Conservation (phyloP, 2,888 invertebrate genomes). For the Steinernema carpocapsae region DNA sequence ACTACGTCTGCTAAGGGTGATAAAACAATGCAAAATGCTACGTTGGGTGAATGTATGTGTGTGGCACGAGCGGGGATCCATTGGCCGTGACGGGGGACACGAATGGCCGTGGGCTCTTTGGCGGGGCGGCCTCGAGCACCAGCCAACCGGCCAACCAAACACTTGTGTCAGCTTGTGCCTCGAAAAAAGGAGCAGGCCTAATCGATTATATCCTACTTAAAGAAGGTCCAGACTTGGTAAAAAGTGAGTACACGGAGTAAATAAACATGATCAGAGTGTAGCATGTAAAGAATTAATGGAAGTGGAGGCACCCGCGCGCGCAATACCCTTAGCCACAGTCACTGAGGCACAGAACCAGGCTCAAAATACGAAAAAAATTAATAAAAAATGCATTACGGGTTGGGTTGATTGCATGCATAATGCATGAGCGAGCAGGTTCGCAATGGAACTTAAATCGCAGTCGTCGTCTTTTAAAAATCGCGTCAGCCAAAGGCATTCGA, state of each 20-base stretch:
- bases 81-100: constrained; percentile 33
- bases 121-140: constrained; percentile 27
- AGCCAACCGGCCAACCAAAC: constrained; percentile 28
- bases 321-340: too few relatives aligned
- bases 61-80: constrained; percentile 31
- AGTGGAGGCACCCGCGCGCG: too few relatives aligned
- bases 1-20: constrained; percentile 3
- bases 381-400: constrained; percentile 30
- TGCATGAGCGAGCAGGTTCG: background rate
- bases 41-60: constrained; percentile 28
- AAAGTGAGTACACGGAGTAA: background rate
- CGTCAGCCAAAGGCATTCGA: too few relatives aligned
- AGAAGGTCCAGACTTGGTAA: background rate
- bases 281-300: background rate
- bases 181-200: constrained; percentile 35
- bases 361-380: background rate
- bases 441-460: too few relatives aligned
- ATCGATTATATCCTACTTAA: constrained; percentile 35
- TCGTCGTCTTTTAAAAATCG: too few relatives aligned
- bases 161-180: constrained; percentile 34
- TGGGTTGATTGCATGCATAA: constrained; percentile 30
- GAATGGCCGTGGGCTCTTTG: constrained; percentile 35
- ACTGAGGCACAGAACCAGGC: background rate
- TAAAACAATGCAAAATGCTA: constrained; percentile 31
- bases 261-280: background rate